Evolutionary conservation across 2,113 vertebrate genomes (phyloP), one percentile per base, ranked within the genome.

Genomic region (Psittacula cyanocephala): DNA sequence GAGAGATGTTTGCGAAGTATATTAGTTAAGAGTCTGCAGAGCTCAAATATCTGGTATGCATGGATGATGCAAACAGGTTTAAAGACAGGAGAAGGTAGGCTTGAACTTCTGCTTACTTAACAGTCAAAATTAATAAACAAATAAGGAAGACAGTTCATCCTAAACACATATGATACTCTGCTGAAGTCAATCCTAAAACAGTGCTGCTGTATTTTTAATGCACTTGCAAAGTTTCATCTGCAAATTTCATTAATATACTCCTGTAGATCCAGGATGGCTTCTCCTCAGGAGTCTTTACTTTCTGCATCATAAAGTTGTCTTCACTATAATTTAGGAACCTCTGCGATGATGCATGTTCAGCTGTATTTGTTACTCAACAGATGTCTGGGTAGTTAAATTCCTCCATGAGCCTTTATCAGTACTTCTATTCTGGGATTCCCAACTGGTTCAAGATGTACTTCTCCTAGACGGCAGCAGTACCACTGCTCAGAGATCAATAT

Each of bases 301-400:
- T 98, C 96, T 97, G 91, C 83, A 96, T 97, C 93, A 44, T 98
- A 97, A 98, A 98, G 86, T 96, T 97, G 97, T 97, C 97, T 97
- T 97, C 97, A 72, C 95, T 65, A 69, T 97, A 98, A 98, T 97
- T 97, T 97, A 98, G 96, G 97, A 97, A 98, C 89, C 97, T 97
- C 96, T 96, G 96, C 39, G 86, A 97, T 98, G 97, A 98, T 97
- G 96, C 97, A 96, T 97, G 95, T 97, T 97, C 97, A 98, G 97
- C 97, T 97, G 84, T 77, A 96, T 98, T 97, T 97, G 96, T 98
- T 98, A 96, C 95, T 93, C 97, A 98, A 69, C 97, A 98, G 97
- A 98, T 98, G 98, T 97, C 97, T 97, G 98, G 86, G 97, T 97
- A 96, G 92, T 97, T 97, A 97, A 95, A 97, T 95, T 98, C 97